Percentiles rank a stretch among this genome's conserved stretches.
phyloP scores from a whole-genome alignment of 2,797 vertebrate genomes.

The Denticeps clupeoides region DNA sequence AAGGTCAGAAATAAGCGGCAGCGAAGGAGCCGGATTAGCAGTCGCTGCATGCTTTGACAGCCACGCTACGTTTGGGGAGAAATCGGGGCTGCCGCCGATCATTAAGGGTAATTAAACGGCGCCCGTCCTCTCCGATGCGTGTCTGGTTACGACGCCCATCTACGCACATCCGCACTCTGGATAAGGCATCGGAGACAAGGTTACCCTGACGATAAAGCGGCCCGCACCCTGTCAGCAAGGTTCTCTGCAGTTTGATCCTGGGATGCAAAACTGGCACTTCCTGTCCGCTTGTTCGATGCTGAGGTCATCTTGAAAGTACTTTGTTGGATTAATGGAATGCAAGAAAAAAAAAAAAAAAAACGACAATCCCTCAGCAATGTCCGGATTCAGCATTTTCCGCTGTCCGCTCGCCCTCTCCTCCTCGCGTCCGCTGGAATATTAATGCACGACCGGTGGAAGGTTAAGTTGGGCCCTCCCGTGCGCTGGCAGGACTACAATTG shows the following conservation, averaged over 20 bases:
- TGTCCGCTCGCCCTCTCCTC: conserved; percentile 31
- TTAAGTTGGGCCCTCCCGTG: conserved; percentile 49
- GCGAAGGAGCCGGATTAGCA: conserved; percentile 8
- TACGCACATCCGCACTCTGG: conserved; percentile 15
- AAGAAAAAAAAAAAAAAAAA: no score
- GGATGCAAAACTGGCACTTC: conserved; percentile 24
- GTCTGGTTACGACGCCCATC: conserved; percentile 15
- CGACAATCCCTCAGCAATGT: conserved; percentile 42
- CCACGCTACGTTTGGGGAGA: conserved; percentile 6
- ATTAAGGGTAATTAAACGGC: conserved; percentile 22
- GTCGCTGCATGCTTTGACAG: conserved; percentile 18
- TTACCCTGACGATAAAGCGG: conserved; percentile 38
- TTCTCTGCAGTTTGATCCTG: conserved; percentile 19
- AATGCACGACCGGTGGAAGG: conserved; percentile 54
- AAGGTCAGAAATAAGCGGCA: no score
- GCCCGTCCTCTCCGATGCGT: conserved; percentile 3
- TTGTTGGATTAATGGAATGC: conserved; percentile 52
- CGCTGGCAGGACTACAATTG: conserved; percentile 47
- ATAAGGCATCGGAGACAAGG: conserved; percentile 36
- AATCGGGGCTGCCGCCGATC: conserved; percentile 8
- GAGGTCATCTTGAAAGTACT: conserved; percentile 44
- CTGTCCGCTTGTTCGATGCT: conserved; percentile 24
- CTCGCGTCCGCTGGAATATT: conserved; percentile 52
- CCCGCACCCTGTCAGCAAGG: conserved; percentile 11
- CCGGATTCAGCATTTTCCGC: conserved; percentile 48